Evolutionary conservation across 2,113 vertebrate species (phyloP).

Genomic region (Trogon melanurus): DNA sequence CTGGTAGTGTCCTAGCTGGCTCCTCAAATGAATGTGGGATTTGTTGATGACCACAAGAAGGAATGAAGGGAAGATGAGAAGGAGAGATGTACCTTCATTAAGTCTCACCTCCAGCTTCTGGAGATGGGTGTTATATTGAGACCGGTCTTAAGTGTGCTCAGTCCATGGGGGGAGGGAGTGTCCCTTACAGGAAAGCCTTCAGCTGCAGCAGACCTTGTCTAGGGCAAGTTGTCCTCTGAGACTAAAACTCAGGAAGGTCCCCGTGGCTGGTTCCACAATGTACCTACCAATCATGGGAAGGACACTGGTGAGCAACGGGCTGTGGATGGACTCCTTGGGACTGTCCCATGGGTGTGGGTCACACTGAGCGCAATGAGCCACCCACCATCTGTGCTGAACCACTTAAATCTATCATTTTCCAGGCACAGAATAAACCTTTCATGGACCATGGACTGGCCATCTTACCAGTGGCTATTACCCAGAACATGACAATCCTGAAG

Average conservation of each 20-base stretch:
- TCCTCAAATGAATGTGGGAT: background rate
- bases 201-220: background rate
- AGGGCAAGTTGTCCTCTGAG: background rate
- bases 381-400: background rate
- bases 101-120: background rate
- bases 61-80: background rate
- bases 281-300: background rate
- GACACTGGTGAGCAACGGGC: background rate
- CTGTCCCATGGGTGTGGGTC: background rate
- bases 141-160: background rate
- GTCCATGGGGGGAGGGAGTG: background rate
- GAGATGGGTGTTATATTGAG: background rate
- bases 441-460: background rate
- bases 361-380: background rate
- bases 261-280: background rate
- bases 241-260: background rate
- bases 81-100: background rate
- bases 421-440: background rate
- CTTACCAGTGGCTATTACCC: background rate
- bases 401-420: background rate
- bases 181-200: background rate
- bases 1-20: background rate
- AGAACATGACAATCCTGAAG: background rate
- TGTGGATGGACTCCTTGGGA: background rate
- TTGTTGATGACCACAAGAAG: background rate